Conservation (phyloP, 2,888 invertebrate genomes). For the Paralinhomoeus sp. region DNA sequence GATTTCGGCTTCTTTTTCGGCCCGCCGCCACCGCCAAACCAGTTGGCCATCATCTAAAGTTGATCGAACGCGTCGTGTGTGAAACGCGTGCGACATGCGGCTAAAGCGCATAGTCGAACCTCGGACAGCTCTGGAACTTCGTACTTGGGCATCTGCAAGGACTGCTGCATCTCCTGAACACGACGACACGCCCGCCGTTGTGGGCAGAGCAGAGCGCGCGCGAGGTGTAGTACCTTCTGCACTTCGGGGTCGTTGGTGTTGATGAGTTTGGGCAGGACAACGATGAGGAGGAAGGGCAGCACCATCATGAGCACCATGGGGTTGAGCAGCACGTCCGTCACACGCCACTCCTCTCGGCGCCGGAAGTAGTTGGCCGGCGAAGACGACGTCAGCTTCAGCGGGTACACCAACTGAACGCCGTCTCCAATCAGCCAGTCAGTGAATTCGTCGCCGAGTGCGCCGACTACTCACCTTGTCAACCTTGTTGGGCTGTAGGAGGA, state of each 20-base stretch:
- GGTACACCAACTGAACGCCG: constrained; percentile 70
- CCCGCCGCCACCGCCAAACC: too few relatives aligned
- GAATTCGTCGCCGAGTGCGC: too few relatives aligned
- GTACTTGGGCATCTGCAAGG: constrained; percentile 46
- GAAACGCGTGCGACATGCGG: too few relatives aligned
- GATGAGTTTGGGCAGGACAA: constrained; percentile 83
- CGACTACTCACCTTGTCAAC: not conserved
- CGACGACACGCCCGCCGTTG: not conserved
- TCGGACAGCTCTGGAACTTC: constrained; percentile 81
- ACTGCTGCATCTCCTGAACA: constrained; percentile 41
- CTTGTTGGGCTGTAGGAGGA: constrained; percentile 51
- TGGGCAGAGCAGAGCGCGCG: not conserved
- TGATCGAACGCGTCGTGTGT: too few relatives aligned
- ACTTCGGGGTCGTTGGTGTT: constrained; percentile 60
- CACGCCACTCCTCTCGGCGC: constrained; percentile 76
- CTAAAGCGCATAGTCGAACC: too few relatives aligned
- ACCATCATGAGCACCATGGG: constrained; percentile 96
- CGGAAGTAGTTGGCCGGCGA: constrained; percentile 51
- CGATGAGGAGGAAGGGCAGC: constrained; percentile 61
- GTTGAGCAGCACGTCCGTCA: constrained; percentile 82
- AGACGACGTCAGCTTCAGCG: constrained; percentile 60
- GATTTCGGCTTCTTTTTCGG: too few relatives aligned
- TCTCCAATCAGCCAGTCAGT: too few relatives aligned
- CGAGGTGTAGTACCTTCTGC: constrained; percentile 43
- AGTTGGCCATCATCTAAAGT: too few relatives aligned